These are phyloP conservation scores for Venustoraphidia nigricollis DNA, from an alignment of 2,888 invertebrate species.

Conservation along the genomic window DNA sequence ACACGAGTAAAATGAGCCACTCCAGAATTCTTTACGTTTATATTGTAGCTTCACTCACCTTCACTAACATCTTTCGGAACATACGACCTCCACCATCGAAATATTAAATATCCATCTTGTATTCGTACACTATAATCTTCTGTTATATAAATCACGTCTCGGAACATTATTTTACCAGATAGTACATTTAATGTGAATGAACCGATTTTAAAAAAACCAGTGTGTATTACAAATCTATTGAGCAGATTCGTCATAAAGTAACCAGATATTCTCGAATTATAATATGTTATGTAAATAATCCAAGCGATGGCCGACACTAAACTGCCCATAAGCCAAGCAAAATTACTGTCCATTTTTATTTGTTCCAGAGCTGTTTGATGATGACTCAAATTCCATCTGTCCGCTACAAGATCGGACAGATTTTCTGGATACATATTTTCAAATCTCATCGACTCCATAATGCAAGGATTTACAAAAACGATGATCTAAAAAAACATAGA, in stretches of 20 bases:
- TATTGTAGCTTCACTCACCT: slow-evolving; percentile 37
- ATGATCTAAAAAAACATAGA: too few species aligned
- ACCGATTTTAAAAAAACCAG: slow-evolving; percentile 82
- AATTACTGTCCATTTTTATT: slow-evolving; percentile 63
- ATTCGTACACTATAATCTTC: slow-evolving; percentile 85
- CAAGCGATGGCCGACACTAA: slow-evolving; percentile 72
- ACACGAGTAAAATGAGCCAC: background rate
- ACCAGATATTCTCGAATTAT: slow-evolving; percentile 84
- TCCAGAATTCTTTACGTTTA: slow-evolving; percentile 1
- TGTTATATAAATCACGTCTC: slow-evolving; percentile 86
- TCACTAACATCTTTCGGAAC: slow-evolving; percentile 89
- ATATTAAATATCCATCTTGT: slow-evolving; percentile 94
- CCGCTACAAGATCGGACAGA: slow-evolving; percentile 20
- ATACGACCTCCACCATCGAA: slow-evolving; percentile 95
- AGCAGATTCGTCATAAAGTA: slow-evolving; percentile 77
- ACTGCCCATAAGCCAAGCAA: slow-evolving; percentile 61
- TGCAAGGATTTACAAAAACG: too few species aligned
- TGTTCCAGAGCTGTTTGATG: slow-evolving; percentile 40
- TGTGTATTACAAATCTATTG: slow-evolving; percentile 72
- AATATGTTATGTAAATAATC: slow-evolving; percentile 89
- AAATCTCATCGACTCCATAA: too few species aligned
- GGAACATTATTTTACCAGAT: slow-evolving; percentile 96
- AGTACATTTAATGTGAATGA: slow-evolving; percentile 90
- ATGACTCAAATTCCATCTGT: slow-evolving; percentile 44
- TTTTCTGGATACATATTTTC: too few species aligned